Conservation (phyloP, 2,113 vertebrate genomes). For the Myotis davidii region DNA sequence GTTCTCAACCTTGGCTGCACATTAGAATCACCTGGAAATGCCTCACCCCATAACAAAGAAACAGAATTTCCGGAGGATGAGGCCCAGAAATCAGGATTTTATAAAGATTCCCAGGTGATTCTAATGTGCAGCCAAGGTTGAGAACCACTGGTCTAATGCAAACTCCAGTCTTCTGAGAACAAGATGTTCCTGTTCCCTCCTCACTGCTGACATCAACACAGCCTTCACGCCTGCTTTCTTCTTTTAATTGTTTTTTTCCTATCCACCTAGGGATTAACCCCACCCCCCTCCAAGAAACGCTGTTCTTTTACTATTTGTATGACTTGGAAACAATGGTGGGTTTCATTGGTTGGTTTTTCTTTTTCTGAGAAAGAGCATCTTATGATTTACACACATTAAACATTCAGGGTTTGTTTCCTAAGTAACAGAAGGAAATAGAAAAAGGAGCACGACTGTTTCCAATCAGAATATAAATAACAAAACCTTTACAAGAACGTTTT, state of each 20-base stretch:
- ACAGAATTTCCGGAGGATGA: too few relatives aligned
- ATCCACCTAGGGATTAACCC: not conserved
- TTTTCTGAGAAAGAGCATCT: not conserved
- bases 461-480: slow-evolving; percentile 23
- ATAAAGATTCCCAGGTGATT: too few relatives aligned
- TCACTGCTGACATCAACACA: not conserved
- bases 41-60: too few relatives aligned
- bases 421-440: not conserved
- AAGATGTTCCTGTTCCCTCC: not conserved
- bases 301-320: not conserved
- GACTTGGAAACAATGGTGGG: not conserved
- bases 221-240: not conserved
- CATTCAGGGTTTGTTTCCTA: not conserved
- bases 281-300: not conserved
- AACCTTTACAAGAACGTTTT: slow-evolving; percentile 22
- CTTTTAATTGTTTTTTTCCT: not conserved
- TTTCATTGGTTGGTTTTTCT: not conserved
- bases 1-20: too few relatives aligned
- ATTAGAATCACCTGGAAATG: too few relatives aligned
- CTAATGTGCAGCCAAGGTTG: too few relatives aligned
- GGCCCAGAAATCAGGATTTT: too few relatives aligned
- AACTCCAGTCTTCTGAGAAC: not conserved
- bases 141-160: not conserved
- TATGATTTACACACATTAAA: not conserved
- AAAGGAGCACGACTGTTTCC: not conserved